These are phyloP conservation scores for Scolopax rusticola DNA, from an alignment of 2,797 vertebrate genomes.

Conservation along the genomic window DNA sequence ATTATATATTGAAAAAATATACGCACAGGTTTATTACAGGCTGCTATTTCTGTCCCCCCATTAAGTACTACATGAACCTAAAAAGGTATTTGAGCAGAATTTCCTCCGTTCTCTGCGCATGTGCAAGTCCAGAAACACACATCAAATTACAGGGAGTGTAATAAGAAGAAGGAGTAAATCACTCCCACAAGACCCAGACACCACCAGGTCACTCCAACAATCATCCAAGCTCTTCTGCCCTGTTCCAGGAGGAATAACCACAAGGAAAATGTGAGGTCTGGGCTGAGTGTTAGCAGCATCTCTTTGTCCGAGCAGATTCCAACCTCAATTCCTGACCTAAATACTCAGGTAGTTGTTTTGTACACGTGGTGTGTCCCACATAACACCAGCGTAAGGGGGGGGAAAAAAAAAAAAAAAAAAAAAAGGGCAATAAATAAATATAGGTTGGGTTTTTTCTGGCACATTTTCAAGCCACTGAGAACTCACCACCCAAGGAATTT, in stretches of 20 bases:
- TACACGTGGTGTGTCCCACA: rapidly evolving
- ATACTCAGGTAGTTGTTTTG: not conserved
- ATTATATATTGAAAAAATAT: rapidly evolving
- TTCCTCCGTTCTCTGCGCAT: not conserved
- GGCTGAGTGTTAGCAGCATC: not conserved
- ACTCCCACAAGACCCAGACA: not conserved
- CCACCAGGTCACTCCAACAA: not conserved
- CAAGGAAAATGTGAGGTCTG: not conserved
- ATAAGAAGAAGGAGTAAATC: not conserved
- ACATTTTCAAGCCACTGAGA: slow-evolving; percentile 2
- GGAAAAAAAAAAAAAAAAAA: not conserved
- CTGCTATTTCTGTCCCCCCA: not conserved
- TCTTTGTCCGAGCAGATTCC: not conserved
- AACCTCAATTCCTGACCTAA: not conserved
- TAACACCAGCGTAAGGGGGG: not conserved
- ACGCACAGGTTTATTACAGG: not conserved
- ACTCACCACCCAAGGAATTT: slow-evolving; percentile 43
- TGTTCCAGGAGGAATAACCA: not conserved
- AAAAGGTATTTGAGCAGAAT: not conserved
- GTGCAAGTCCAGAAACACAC: rapidly evolving
- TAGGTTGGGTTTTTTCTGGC: not conserved
- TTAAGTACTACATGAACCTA: not conserved
- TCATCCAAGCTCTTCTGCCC: not conserved
- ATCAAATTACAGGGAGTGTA: rapidly evolving
- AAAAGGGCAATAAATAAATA: not conserved